Percentiles rank a stretch among this genome's conserved stretches.
Evolutionary conservation across 2,797 vertebrate genomes (phyloP).

Genomic region (Danio albolineatus): DNA sequence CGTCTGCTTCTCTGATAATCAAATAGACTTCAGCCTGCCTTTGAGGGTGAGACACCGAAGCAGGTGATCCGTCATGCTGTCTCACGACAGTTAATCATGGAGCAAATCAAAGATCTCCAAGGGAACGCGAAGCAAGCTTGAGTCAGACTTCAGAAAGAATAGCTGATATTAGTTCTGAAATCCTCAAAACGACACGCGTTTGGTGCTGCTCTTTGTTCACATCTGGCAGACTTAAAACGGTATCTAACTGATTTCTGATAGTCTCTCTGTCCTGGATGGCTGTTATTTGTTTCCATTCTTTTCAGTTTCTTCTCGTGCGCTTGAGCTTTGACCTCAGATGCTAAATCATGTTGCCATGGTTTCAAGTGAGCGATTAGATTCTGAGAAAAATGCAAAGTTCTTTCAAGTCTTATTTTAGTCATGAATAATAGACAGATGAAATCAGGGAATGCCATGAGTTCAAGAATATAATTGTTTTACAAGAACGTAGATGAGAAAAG

Average conservation of each 20-base stretch:
- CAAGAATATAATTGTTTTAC: neutral
- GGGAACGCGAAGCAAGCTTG: conserved; percentile 11
- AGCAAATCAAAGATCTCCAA: conserved; percentile 66
- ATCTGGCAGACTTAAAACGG: neutral
- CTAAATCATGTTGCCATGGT: conserved; percentile 53
- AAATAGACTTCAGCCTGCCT: conserved; percentile 48
- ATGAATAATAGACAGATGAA: neutral
- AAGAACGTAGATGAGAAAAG: neutral
- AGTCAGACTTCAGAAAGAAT: conserved; percentile 1
- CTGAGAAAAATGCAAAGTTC: neutral
- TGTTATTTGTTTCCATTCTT: neutral
- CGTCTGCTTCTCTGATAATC: conserved; percentile 57
- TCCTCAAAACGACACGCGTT: conserved; percentile 16
- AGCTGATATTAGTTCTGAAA: neutral
- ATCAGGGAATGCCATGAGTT: neutral
- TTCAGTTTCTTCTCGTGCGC: neutral
- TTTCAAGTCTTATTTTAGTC: neutral
- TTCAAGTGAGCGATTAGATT: conserved; percentile 3
- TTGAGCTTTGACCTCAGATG: conserved; percentile 29
- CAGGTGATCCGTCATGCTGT: conserved; percentile 69
- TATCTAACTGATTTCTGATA: neutral
- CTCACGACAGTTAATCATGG: conserved; percentile 67
- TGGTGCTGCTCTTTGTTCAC: neutral
- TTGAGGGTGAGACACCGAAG: conserved; percentile 58
- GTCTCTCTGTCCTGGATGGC: neutral